Evolutionary conservation across 2,113 vertebrate genomes (phyloP).

Genomic region (Cynopterus brachyotis): DNA sequence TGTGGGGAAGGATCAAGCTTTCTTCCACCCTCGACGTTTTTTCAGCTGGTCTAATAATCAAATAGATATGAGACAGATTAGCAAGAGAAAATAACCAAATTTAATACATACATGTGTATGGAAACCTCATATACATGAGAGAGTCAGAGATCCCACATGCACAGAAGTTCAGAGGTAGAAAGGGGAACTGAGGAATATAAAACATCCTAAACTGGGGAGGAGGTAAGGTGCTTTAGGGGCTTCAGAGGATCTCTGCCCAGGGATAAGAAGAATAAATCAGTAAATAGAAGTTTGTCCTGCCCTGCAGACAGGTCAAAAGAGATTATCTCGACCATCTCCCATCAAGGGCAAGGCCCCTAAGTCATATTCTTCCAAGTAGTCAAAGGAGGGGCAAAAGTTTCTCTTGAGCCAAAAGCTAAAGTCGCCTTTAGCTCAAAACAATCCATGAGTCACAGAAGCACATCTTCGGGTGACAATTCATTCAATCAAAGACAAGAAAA

Average conservation of each 20-base stretch:
- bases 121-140: neutral
- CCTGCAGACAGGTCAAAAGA: neutral
- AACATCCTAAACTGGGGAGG: neutral
- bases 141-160: neutral
- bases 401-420: no score
- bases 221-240: neutral
- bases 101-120: neutral
- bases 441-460: neutral
- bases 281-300: neutral
- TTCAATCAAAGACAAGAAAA: neutral
- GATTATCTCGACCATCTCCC: neutral
- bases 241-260: neutral
- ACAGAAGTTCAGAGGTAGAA: neutral
- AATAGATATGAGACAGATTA: neutral
- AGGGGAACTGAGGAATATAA: neutral
- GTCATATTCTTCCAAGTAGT: no score
- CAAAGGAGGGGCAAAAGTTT: no score
- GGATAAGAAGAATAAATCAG: no score
- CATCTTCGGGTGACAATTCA: neutral
- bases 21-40: neutral
- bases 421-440: no score
- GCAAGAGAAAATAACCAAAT: no score
- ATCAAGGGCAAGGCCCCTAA: no score
- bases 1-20: neutral
- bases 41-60: neutral